Evolutionary conservation across 2,113 vertebrate species (phyloP).

Genomic region (Cyanistes caeruleus): DNA sequence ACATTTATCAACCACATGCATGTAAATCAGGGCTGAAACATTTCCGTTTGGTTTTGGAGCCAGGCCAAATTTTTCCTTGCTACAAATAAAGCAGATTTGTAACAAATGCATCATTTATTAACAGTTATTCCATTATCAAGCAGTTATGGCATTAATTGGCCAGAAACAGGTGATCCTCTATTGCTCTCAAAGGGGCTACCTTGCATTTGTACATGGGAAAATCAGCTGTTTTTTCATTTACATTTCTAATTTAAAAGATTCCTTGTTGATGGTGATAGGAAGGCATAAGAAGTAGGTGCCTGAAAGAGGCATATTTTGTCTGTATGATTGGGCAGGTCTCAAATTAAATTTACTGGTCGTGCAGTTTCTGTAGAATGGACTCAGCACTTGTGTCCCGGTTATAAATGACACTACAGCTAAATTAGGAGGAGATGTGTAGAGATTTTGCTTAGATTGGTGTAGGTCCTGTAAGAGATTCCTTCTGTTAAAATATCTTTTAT

Average conservation of each 20-base stretch:
- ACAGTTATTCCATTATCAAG: neutral
- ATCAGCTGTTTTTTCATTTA: neutral
- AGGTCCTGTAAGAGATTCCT: neutral
- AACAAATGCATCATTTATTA: slow-evolving; percentile 7
- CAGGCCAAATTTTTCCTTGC: neutral
- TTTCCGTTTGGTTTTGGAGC: neutral
- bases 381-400: neutral
- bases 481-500: neutral
- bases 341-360: neutral
- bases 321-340: neutral
- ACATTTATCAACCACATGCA: neutral
- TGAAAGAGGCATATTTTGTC: neutral
- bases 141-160: neutral
- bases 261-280: neutral
- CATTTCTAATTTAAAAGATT: neutral
- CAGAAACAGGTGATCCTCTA: neutral
- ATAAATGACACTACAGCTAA: neutral
- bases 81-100: neutral
- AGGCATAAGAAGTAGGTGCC: neutral
- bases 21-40: neutral
- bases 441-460: neutral
- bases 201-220: neutral
- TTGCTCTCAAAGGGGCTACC: neutral
- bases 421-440: neutral
- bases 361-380: neutral